Evolutionary conservation across 2,888 invertebrate genomes (phyloP).

Genomic region (Mimumesa dahlbomi): DNA sequence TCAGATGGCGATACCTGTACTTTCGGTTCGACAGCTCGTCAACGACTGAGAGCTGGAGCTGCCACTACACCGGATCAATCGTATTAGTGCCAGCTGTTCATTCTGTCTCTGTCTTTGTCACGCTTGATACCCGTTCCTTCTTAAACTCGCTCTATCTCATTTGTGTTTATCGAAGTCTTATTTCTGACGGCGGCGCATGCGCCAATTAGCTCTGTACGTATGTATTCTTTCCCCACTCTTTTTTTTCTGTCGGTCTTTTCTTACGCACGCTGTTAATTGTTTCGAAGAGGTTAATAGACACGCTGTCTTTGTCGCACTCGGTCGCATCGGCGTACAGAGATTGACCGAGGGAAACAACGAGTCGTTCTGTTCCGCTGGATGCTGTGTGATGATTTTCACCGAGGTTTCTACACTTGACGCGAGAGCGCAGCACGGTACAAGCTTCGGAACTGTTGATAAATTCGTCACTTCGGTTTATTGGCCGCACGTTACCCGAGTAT

Average conservation of each 20-base stretch:
- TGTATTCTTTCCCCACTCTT: not conserved
- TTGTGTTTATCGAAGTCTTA: not conserved
- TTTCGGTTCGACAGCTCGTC: conserved; percentile 30
- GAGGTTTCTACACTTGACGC: no score
- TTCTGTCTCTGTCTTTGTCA: not conserved
- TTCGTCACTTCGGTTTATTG: not conserved
- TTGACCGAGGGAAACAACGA: not conserved
- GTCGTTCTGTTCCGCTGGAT: not conserved
- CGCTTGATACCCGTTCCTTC: no score
- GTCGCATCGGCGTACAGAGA: not conserved
- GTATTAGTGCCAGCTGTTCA: conserved; percentile 45
- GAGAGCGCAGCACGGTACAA: conserved; percentile 38
- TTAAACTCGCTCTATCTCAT: not conserved
- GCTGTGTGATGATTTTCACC: no score
- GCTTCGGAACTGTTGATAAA: conserved; percentile 7
- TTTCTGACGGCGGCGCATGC: not conserved
- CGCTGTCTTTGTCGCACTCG: not conserved
- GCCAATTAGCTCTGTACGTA: not conserved
- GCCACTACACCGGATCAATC: conserved; percentile 42
- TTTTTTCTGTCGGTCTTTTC: not conserved
- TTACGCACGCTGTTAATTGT: conserved; percentile 5
- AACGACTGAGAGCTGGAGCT: conserved; percentile 46
- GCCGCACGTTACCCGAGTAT: not conserved
- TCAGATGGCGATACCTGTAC: conserved; percentile 51
- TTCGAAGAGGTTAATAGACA: not conserved